Evolutionary conservation across 1,140 invertebrate genomes (phyloP).

Genomic region (Platorchestia sp.): DNA sequence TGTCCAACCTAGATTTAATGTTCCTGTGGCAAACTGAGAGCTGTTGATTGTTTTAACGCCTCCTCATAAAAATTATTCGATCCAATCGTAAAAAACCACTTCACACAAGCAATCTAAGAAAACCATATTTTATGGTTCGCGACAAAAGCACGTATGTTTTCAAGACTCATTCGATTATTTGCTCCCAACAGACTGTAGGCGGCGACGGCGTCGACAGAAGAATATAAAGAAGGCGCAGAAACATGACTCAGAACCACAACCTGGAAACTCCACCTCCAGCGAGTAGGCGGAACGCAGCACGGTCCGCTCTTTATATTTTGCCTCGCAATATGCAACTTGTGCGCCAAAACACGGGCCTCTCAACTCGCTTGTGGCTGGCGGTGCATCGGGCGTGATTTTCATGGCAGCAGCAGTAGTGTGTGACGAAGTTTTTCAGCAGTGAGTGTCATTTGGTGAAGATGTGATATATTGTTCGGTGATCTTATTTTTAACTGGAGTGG

Average conservation of each 20-base stretch:
- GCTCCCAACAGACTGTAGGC: not conserved
- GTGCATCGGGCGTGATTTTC: not conserved
- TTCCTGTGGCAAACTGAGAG: too few species aligned
- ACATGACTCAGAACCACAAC: not conserved
- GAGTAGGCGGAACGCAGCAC: not conserved
- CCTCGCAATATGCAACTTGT: not conserved
- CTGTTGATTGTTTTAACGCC: too few species aligned
- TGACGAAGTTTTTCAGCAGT: not conserved
- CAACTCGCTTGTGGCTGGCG: not conserved
- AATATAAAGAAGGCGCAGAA: not conserved
- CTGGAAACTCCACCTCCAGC: not conserved
- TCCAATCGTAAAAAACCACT: not conserved
- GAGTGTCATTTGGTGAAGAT: not conserved
- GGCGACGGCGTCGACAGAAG: slow-evolving; percentile 25
- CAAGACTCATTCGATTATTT: not conserved
- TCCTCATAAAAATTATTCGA: not conserved
- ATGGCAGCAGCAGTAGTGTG: not conserved
- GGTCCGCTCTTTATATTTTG: not conserved
- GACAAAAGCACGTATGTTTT: not conserved
- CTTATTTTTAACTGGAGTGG: not conserved
- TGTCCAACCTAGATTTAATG: too few species aligned
- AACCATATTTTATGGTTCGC: not conserved
- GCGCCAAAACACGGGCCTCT: not conserved
- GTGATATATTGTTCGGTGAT: not conserved
- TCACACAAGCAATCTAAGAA: not conserved